phyloP scores from a whole-genome alignment of 2,113 vertebrate genomes.

The Saguinus midas region DNA sequence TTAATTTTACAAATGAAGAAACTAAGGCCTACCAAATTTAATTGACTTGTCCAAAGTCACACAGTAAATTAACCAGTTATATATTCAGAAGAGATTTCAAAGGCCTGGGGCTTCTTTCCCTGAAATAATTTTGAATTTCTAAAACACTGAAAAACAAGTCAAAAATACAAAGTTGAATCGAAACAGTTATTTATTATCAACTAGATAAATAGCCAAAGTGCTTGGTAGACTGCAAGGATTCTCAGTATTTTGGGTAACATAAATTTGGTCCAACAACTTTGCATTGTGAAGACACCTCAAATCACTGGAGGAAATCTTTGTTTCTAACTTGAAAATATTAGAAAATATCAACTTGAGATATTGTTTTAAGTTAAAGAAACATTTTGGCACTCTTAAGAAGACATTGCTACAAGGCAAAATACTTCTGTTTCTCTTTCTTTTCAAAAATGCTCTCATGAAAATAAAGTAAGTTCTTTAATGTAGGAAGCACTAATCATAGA shows the following conservation, averaged over 20 bases:
- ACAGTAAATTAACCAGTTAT: background rate
- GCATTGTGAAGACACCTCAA: background rate
- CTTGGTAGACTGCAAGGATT: background rate
- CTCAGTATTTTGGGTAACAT: background rate
- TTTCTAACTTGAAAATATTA: background rate
- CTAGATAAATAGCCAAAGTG: background rate
- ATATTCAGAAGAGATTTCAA: background rate
- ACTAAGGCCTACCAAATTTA: background rate
- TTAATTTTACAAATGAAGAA: background rate
- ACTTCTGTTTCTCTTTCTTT: background rate
- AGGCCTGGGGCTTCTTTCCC: background rate
- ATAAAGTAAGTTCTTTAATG: background rate
- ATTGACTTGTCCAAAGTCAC: background rate
- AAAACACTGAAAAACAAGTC: background rate
- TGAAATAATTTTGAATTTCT: background rate
- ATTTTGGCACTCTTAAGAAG: background rate
- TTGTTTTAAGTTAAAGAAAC: conserved; percentile 34
- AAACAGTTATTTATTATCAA: background rate
- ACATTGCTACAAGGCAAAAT: background rate
- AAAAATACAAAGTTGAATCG: background rate
- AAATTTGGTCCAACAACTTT: background rate
- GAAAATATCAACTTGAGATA: background rate
- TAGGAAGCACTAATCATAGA: conserved; percentile 31
- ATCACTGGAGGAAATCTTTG: background rate
- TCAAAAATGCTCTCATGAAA: background rate